Evolutionary conservation across 1,140 invertebrate species (phyloP).

Genomic region (Plectus sambesii): DNA sequence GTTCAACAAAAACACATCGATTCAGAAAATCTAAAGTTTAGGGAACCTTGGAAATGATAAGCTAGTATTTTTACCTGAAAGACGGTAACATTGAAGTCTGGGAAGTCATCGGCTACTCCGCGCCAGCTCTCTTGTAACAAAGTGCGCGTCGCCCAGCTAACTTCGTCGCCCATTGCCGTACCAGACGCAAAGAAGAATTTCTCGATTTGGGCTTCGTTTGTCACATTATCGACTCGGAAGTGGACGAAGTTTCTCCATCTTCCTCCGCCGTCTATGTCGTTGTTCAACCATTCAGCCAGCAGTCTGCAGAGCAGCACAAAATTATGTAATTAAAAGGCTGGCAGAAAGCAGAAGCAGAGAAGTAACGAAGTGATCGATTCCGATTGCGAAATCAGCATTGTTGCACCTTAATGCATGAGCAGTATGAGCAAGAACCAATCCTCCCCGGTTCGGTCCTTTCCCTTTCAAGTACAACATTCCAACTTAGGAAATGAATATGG

Average conservation of each 20-base stretch:
- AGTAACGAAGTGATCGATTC: no score
- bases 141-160: slow-evolving; percentile 15
- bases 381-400: no score
- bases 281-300: slow-evolving; percentile 16
- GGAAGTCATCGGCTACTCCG: slow-evolving; percentile 13
- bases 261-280: slow-evolving; percentile 14
- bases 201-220: not conserved
- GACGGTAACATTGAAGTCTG: slow-evolving; percentile 20
- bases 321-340: no score
- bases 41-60: slow-evolving; percentile 3
- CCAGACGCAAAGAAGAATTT: not conserved
- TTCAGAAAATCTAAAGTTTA: not conserved
- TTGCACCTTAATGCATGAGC: no score
- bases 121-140: slow-evolving; percentile 23
- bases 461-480: no score
- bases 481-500: no score
- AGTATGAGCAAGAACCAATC: no score
- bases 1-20: not conserved
- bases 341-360: no score
- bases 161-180: slow-evolving; percentile 8
- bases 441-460: no score
- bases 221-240: slow-evolving; percentile 23
- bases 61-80: slow-evolving; percentile 18
- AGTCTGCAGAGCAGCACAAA: no score
- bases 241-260: slow-evolving; percentile 27